Conservation (phyloP, 2,113 vertebrate genomes). For the Pelusios castaneus region DNA sequence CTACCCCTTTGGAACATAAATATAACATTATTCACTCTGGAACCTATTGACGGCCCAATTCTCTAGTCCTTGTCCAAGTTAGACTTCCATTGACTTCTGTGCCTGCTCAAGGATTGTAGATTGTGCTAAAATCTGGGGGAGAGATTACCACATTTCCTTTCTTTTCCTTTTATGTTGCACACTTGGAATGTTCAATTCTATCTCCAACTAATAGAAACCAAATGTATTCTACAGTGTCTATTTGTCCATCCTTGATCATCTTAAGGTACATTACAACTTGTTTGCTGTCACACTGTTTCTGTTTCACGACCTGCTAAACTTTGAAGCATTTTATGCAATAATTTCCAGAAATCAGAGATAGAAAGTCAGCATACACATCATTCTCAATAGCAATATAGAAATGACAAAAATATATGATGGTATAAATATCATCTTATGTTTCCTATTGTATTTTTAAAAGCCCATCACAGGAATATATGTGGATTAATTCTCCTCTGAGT, state of each 20-base stretch:
- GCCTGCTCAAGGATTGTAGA: not conserved
- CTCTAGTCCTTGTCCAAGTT: not conserved
- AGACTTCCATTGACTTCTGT: fast-evolving
- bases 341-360: not conserved
- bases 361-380: no score
- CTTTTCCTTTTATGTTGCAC: fast-evolving
- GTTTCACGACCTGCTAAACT: not conserved
- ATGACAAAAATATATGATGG: not conserved
- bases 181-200: fast-evolving
- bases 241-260: not conserved
- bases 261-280: not conserved
- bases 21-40: not conserved
- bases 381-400: fast-evolving
- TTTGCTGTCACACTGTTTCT: not conserved
- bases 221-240: fast-evolving
- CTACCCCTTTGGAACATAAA: no score
- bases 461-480: fast-evolving
- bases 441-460: not conserved
- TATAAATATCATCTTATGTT: fast-evolving
- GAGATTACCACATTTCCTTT: fast-evolving
- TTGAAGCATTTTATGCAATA: not conserved
- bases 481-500: not conserved
- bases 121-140: not conserved
- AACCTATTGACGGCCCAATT: not conserved
- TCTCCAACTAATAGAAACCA: not conserved